Evolutionary conservation across 2,113 vertebrate genomes (phyloP).

Genomic region (Lutjanus erythropterus): DNA sequence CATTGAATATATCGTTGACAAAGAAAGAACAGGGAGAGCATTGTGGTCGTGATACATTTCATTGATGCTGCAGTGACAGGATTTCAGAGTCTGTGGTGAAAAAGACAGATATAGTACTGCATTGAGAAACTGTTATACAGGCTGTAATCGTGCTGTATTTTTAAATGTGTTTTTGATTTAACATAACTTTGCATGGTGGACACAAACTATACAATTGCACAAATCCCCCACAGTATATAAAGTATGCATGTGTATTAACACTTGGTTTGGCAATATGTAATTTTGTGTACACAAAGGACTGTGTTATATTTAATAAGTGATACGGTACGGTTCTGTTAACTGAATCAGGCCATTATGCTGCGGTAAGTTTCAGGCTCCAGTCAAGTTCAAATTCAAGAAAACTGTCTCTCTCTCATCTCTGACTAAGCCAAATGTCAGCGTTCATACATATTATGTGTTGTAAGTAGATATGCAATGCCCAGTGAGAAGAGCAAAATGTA

Average conservation of each 20-base stretch:
- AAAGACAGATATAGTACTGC: conserved; percentile 1
- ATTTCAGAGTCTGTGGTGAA: conserved; percentile 16
- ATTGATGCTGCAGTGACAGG: conserved; percentile 33
- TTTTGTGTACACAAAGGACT: background rate
- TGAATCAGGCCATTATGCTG: background rate
- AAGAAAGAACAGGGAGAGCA: conserved; percentile 34
- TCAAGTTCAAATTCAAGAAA: background rate
- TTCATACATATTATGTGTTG: background rate
- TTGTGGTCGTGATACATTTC: conserved; percentile 45
- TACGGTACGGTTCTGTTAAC: background rate
- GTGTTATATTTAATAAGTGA: background rate
- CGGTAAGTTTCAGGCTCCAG: background rate
- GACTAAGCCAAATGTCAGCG: too few relatives aligned
- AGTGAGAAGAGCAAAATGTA: background rate
- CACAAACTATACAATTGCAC: background rate
- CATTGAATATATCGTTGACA: conserved; percentile 30
- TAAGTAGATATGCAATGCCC: background rate
- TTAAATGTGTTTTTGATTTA: conserved; percentile 40
- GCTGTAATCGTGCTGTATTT: conserved; percentile 1
- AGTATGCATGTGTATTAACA: background rate
- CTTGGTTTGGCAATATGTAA: background rate
- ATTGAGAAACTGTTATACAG: conserved; percentile 13
- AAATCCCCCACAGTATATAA: background rate
- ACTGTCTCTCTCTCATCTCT: too few relatives aligned
- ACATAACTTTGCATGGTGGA: conserved; percentile 7